These are phyloP conservation scores for Teleopsis dalmanni DNA, from an alignment of 1,140 invertebrate species.

Conservation along the genomic window DNA sequence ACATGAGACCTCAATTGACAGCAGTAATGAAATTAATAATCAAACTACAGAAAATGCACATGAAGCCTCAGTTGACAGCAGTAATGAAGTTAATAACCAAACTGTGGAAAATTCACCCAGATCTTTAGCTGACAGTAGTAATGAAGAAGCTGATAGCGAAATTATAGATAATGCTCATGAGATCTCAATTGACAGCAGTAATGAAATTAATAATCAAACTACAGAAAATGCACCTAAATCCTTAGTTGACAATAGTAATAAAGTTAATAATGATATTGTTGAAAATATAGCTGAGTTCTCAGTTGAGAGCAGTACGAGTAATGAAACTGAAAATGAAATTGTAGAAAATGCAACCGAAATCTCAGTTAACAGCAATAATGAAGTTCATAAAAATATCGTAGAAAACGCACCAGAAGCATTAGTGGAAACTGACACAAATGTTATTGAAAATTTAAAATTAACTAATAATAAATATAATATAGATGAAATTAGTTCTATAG, in stretches of 20 bases:
- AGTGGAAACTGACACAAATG: not conserved
- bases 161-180: not conserved
- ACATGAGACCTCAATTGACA: too few relatives aligned
- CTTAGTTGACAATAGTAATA: too few relatives aligned
- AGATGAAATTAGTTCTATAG: not conserved
- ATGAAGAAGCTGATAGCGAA: not conserved
- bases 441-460: not conserved
- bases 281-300: slow-evolving; percentile 1
- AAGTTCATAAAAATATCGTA: not conserved
- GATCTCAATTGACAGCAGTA: not conserved
- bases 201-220: too few relatives aligned
- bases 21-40: too few relatives aligned
- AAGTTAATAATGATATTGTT: too few relatives aligned
- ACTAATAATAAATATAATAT: not conserved
- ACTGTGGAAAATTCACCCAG: too few relatives aligned
- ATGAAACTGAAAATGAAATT: not conserved
- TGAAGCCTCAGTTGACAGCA: too few relatives aligned
- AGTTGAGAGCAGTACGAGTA: not conserved
- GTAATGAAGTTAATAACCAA: too few relatives aligned
- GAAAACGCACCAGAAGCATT: not conserved
- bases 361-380: too few relatives aligned
- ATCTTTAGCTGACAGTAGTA: too few relatives aligned
- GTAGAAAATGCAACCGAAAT: not conserved
- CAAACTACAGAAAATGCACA: too few relatives aligned
- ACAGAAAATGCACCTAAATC: too few relatives aligned